A percentile compares a stretch with the other conserved stretches of the same genome.
Conservation (phyloP, 2,113 vertebrate species). For the Cardinalis cardinalis region DNA sequence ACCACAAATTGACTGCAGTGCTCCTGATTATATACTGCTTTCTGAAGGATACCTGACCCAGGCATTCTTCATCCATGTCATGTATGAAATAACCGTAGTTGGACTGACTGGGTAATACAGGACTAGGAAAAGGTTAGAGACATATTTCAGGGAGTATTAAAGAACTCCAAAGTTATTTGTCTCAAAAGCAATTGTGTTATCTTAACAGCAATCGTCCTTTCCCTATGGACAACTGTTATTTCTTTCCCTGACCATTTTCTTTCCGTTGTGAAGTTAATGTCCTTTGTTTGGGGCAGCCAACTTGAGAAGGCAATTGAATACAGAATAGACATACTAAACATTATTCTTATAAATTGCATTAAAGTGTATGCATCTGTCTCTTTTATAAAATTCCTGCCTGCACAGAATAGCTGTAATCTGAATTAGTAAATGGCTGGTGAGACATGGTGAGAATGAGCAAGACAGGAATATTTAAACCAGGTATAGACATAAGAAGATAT, state of each 20-base stretch:
- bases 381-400: not conserved
- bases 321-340: not conserved
- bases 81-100: not conserved
- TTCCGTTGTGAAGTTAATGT: not conserved
- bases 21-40: not conserved
- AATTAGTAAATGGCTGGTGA: not conserved
- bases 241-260: not conserved
- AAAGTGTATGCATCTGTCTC: not conserved
- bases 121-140: not conserved
- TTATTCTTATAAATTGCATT: not conserved
- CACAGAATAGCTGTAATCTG: not conserved
- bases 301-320: not conserved
- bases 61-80: not conserved
- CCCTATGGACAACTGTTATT: not conserved
- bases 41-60: not conserved
- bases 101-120: not conserved
- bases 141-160: constrained; percentile 5
- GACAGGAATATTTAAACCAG: not conserved
- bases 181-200: not conserved
- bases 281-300: not conserved
- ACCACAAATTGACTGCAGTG: not conserved
- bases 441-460: not conserved
- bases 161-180: not conserved
- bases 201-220: not conserved
- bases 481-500: not conserved